A percentile compares a stretch with the other conserved stretches of the same genome.
Evolutionary conservation across 2,888 invertebrate genomes (phyloP).

Genomic region (Tholera decimalis): DNA sequence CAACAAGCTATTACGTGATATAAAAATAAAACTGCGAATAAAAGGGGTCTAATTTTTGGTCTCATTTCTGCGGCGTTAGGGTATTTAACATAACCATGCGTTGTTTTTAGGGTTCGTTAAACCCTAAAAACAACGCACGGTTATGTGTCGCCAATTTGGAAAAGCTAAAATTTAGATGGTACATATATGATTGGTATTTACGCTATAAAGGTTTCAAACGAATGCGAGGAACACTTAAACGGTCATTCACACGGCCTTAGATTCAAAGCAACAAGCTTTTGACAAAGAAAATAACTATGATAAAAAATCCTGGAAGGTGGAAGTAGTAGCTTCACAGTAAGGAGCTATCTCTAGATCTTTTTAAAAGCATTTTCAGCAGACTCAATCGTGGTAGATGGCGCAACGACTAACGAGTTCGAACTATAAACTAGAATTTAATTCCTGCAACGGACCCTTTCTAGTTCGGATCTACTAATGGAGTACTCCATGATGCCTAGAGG

Average conservation of each 20-base stretch:
- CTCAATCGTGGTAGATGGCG: background rate
- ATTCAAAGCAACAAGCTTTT: background rate
- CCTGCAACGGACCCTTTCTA: no score
- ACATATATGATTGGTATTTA: background rate
- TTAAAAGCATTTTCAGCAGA: background rate
- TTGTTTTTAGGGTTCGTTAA: background rate
- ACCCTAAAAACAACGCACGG: no score
- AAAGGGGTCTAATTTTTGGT: conserved; percentile 48
- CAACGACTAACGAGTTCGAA: background rate
- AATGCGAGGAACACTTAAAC: background rate
- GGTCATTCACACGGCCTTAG: background rate
- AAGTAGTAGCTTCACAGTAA: background rate
- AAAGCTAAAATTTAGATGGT: background rate
- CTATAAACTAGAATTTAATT: background rate
- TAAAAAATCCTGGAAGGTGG: background rate
- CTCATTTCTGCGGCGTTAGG: conserved; percentile 39
- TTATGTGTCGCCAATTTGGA: conserved; percentile 12
- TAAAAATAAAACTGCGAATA: conserved; percentile 59
- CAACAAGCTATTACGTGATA: conserved; percentile 38
- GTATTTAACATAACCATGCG: conserved; percentile 24
- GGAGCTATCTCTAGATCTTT: background rate
- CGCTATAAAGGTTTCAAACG: background rate
- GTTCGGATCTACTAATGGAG: no score
- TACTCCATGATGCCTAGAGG: background rate
- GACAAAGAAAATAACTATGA: background rate